These are phyloP conservation scores for Elgonia sp. DNA, from an alignment of 2,888 invertebrate genomes.

Conservation along the genomic window DNA sequence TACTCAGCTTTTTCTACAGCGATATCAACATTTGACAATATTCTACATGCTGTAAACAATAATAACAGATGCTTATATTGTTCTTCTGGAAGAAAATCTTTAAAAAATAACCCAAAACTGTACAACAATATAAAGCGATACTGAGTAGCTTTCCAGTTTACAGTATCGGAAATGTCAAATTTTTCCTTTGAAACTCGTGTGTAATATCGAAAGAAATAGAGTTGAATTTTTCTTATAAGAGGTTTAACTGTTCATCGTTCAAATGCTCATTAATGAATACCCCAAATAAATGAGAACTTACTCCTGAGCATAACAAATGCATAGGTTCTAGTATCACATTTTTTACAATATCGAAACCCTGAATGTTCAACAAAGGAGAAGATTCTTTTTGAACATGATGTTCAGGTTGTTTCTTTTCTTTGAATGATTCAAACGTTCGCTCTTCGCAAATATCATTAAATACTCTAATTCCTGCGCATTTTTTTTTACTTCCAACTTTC, in stretches of 20 bases:
- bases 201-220: constrained; percentile 15
- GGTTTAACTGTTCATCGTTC: too few relatives aligned
- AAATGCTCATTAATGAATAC: background rate
- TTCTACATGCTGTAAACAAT: constrained; percentile 26
- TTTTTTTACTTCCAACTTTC: background rate
- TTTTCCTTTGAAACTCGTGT: constrained; percentile 16
- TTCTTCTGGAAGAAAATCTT: constrained; percentile 7
- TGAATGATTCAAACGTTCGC: too few relatives aligned
- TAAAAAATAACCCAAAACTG: constrained; percentile 16
- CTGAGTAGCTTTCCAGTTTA: constrained; percentile 23
- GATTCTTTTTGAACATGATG: too few relatives aligned
- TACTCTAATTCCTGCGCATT: too few relatives aligned
- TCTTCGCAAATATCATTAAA: too few relatives aligned
- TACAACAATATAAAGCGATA: constrained; percentile 17
- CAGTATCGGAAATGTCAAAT: constrained; percentile 7
- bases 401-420: too few relatives aligned
- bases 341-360: constrained; percentile 15
- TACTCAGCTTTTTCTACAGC: constrained; percentile 1
- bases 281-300: background rate
- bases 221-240: background rate
- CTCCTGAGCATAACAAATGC: constrained; percentile 24
- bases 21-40: constrained; percentile 10
- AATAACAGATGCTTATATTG: constrained; percentile 13
- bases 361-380: too few relatives aligned
- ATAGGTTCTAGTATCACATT: constrained; percentile 24